These are phyloP conservation scores for Paratrypauchen microcephalus DNA, from an alignment of 2,797 vertebrate genomes.

Conservation along the genomic window DNA sequence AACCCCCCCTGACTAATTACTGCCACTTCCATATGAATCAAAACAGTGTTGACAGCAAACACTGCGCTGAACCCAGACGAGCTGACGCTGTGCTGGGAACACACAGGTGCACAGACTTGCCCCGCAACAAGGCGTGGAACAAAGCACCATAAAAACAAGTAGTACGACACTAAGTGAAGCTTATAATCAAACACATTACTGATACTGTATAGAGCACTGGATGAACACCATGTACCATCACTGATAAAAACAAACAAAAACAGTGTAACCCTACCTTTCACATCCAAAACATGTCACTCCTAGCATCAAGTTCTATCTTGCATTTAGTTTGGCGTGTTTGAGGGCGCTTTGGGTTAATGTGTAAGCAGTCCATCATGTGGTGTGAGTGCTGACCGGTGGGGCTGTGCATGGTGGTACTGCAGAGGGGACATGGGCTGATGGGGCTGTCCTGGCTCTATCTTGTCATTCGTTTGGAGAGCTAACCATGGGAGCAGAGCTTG, in stretches of 20 bases:
- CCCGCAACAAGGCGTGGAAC: conserved; percentile 6
- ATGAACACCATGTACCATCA: not conserved
- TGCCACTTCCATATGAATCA: conserved; percentile 8
- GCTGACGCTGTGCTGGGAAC: conserved; percentile 25
- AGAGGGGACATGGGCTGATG: conserved; percentile 47
- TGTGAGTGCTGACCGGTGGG: conserved; percentile 46
- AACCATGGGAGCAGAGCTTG: conserved; percentile 31
- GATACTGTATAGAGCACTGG: not conserved
- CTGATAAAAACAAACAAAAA: not conserved
- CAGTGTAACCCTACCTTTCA: conserved; percentile 47
- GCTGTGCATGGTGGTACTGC: conserved; percentile 31
- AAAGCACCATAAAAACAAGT: conserved; percentile 6
- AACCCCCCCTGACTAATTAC: not conserved
- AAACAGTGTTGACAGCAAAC: not conserved
- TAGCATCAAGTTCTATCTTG: conserved; percentile 19
- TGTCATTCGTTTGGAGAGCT: conserved; percentile 54
- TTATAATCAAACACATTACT: not conserved
- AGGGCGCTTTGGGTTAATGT: conserved; percentile 58
- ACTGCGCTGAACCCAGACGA: conserved; percentile 1
- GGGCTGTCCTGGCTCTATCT: conserved; percentile 36
- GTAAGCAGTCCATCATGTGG: conserved; percentile 59
- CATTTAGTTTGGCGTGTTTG: conserved; percentile 3
- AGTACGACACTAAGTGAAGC: not conserved
- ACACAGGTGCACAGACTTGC: conserved; percentile 39
- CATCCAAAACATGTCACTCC: conserved; percentile 29